Evolutionary conservation across 2,113 vertebrate species (phyloP).

Genomic region (Onychostoma macrolepis): DNA sequence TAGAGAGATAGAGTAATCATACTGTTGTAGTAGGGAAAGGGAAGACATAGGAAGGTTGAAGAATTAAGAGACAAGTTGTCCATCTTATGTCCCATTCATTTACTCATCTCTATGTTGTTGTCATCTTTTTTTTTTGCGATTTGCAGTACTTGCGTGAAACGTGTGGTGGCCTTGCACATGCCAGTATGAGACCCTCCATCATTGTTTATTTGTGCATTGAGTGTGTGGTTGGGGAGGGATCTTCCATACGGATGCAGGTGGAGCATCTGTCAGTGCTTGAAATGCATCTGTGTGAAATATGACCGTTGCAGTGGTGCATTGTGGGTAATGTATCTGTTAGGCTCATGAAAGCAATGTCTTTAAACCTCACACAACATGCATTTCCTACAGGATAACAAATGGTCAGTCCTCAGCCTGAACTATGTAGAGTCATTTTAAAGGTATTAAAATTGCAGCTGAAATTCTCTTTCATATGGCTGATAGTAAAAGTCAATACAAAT

Average conservation of each 20-base stretch:
- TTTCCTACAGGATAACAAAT: slow-evolving; percentile 3
- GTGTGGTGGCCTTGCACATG: not conserved
- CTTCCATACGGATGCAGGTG: not conserved
- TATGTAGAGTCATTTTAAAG: not conserved
- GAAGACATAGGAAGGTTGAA: not conserved
- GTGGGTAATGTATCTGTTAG: slow-evolving; percentile 24
- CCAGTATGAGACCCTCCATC: not conserved
- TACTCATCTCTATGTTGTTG: not conserved
- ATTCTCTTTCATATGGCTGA: not conserved
- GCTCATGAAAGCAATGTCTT: slow-evolving; percentile 12
- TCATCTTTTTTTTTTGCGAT: not conserved
- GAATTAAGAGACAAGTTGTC: not conserved
- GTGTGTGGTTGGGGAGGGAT: not conserved
- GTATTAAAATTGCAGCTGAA: not conserved
- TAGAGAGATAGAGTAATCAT: not conserved
- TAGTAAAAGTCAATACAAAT: not conserved
- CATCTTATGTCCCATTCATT: not conserved
- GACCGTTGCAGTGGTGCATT: slow-evolving; percentile 22
- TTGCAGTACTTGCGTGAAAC: not conserved
- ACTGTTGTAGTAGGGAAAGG: not conserved
- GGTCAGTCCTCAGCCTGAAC: not conserved
- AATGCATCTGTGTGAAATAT: slow-evolving; percentile 33
- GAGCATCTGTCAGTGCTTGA: slow-evolving; percentile 13
- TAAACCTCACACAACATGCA: slow-evolving; percentile 9
- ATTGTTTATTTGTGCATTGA: slow-evolving; percentile 7